Percentiles rank a stretch among this genome's conserved stretches.
Evolutionary conservation across 2,797 vertebrate species (phyloP).

Genomic region (Hydrocynus forskahlii): DNA sequence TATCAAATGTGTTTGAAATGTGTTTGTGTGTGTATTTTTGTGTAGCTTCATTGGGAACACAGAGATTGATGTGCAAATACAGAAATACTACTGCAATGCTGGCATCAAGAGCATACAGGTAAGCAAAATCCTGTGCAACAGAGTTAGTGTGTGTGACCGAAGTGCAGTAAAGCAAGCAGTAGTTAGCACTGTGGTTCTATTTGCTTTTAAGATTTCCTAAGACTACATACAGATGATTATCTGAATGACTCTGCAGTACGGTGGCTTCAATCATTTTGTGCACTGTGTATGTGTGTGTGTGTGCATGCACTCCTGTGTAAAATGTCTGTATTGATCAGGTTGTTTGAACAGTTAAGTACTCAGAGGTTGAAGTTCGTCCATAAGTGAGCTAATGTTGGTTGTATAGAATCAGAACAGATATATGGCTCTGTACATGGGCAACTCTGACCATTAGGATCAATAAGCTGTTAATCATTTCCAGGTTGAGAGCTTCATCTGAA

Average conservation of each 20-base stretch:
- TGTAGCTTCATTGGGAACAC: constrained; percentile 94
- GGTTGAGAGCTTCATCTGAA: too few species aligned
- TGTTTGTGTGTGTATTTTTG: background rate
- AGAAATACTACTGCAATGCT: constrained; percentile 95
- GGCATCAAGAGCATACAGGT: constrained; percentile 98
- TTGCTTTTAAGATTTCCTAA: constrained; percentile 16
- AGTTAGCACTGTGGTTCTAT: background rate
- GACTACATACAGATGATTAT: background rate
- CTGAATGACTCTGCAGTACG: background rate
- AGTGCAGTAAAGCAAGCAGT: background rate
- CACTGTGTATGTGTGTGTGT: background rate
- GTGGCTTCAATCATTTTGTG: background rate
- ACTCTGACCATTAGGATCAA: background rate
- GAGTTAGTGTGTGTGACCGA: background rate
- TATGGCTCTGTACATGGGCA: background rate
- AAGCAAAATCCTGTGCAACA: constrained; percentile 29
- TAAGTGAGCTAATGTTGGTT: background rate
- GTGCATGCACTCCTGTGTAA: background rate
- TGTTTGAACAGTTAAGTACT: constrained; percentile 10
- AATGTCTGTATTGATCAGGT: background rate
- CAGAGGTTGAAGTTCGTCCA: background rate
- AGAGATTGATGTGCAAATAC: constrained; percentile 94
- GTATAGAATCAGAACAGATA: background rate
- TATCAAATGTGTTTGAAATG: background rate
- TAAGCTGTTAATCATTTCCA: background rate